Percentiles rank a stretch among this genome's conserved stretches.
phyloP scores from a whole-genome alignment of 2,113 vertebrate genomes.

The Dromiciops gliroides region DNA sequence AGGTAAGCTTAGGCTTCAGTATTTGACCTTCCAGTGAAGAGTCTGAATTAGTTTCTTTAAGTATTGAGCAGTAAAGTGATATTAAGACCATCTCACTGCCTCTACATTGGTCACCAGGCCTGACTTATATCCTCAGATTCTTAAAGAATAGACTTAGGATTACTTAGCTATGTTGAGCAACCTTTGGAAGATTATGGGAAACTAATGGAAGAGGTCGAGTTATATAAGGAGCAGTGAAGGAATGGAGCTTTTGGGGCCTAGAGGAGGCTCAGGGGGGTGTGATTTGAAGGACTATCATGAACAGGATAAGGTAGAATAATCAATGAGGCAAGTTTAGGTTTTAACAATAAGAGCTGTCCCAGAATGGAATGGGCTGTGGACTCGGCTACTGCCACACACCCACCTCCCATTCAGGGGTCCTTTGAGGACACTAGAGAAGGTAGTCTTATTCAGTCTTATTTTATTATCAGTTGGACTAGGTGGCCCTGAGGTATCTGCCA shows the following conservation, averaged over 20 bases:
- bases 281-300: neutral
- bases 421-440: neutral
- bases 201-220: neutral
- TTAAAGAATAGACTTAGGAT: neutral
- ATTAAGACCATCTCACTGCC: neutral
- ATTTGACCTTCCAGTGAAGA: neutral
- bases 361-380: neutral
- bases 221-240: neutral
- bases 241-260: neutral
- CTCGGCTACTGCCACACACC: neutral
- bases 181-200: neutral
- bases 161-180: neutral
- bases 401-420: neutral
- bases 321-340: neutral
- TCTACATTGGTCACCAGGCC: neutral
- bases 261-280: neutral
- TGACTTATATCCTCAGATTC: neutral
- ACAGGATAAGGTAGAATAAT: neutral
- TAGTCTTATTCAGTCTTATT: no score
- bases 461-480: neutral
- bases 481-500: neutral
- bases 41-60: neutral
- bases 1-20: no score
- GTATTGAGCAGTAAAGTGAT: neutral
- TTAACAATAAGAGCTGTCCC: neutral